Base-by-base conservation (phyloP, 2,113 vertebrate species). In the Amblyornis subalaris region DNA sequence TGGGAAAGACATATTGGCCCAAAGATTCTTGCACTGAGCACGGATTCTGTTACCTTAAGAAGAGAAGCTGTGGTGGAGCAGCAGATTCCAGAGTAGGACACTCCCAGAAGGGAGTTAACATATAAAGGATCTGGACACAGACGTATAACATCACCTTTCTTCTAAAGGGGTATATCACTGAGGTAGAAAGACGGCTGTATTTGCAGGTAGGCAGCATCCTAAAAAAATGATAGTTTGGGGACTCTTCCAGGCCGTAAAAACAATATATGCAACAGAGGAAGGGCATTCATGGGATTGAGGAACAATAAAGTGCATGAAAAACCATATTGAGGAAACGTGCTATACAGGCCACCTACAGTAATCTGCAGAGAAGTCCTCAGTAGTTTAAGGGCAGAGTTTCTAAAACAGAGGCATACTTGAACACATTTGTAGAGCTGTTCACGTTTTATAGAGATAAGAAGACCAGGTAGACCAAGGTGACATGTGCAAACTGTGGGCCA, bases 71-170 rank as follows among this genome's bases (percentile, higher is more conserved):
- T 35, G 22, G 6, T 22, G 11, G 28, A 95, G 31, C 31, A 61
- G 25, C 18, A 3, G 2, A 61, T 51, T 25, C 29, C 25, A 3
- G 1, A 38, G 44, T 4, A 38, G 25, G 25, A 45, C 0, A 0
- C 2, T 74, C 31, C 15, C 33, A 64, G 17, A 33, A 55, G 2
- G 2, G 6, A 70, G 8, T 53, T 29, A 78, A 62, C 6, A 9
- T 7, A 18, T 23, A 53, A 47, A 82, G 16, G 2, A 6, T 60
- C 28, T 45, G 17, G 17, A 31, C n/a, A 36, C 0, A 6, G 8
- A 3, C 62, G 16, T 58, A 38, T 55, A 48, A 77, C 9, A 65
- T 2, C 6, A 17, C 20, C 47, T 82, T 88, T 47, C 10, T 20
- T 45, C 44, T 75, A 5, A 14, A 48, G 6, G 4, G 2, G 1